phyloP scores from a whole-genome alignment of 2,888 invertebrate species.

The Agonopterix arenella region DNA sequence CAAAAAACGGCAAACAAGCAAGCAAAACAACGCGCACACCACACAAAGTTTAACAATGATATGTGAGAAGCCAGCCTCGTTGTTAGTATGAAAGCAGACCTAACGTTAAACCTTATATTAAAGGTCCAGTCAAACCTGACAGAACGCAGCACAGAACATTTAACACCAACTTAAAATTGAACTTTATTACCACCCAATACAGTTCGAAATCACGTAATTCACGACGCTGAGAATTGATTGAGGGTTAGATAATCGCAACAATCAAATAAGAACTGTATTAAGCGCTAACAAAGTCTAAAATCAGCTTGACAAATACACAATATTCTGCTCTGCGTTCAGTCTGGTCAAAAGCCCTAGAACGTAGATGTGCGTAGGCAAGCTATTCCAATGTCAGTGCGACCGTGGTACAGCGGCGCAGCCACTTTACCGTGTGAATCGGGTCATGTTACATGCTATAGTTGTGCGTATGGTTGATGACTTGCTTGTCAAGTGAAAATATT shows the following conservation, averaged over 20 bases:
- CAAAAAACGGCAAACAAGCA: conserved; percentile 46
- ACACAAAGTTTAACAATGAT: conserved; percentile 54
- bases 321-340: no score
- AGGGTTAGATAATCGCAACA: no score
- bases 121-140: conserved; percentile 25
- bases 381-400: conserved; percentile 43
- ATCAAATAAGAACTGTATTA: no score
- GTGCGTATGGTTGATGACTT: no score
- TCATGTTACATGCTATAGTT: conserved; percentile 47
- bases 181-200: no score
- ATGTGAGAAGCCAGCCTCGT: conserved; percentile 69
- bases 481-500: no score
- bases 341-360: conserved; percentile 20
- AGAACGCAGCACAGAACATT: no score
- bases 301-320: no score
- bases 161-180: no score
- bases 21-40: conserved; percentile 69
- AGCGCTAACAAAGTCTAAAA: no score
- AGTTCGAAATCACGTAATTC: no score
- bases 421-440: conserved; percentile 65
- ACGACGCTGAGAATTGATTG: no score
- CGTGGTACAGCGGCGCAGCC: conserved; percentile 38
- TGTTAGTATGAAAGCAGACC: conserved; percentile 63
- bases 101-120: conserved; percentile 38
- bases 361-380: conserved; percentile 54